These are phyloP conservation scores for Montipora sp. DNA, from an alignment of 64 coral and sea anemone genomes.

Conservation along the genomic window DNA sequence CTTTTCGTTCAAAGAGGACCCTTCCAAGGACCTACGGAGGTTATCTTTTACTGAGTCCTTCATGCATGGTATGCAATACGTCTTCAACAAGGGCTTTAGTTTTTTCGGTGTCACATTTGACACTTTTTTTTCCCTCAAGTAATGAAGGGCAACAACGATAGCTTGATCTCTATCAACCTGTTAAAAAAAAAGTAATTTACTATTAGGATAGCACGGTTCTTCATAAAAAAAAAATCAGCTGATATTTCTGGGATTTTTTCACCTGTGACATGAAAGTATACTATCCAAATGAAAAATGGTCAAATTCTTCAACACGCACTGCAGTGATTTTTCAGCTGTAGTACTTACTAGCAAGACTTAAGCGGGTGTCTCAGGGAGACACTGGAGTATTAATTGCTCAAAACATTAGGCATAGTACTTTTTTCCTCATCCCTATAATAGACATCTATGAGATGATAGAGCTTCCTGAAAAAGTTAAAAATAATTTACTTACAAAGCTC, in stretches of 20 bases:
- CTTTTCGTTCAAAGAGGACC: neutral
- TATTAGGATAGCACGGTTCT: neutral
- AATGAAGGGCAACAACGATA: neutral
- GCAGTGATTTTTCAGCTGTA: too few relatives aligned
- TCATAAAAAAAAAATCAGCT: neutral
- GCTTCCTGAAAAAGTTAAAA: too few relatives aligned
- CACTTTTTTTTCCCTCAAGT: neutral
- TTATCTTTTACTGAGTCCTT: neutral
- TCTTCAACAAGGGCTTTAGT: neutral
- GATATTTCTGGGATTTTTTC: neutral
- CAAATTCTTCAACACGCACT: too few relatives aligned
- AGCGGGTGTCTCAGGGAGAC: too few relatives aligned
- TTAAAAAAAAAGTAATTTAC: neutral
- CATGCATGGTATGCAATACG: neutral
- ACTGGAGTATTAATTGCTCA: too few relatives aligned
- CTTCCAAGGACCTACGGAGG: neutral
- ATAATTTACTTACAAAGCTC: too few relatives aligned
- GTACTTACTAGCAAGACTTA: too few relatives aligned
- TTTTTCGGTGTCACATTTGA: neutral
- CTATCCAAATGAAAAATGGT: too few relatives aligned
- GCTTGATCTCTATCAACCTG: neutral
- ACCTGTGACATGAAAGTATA: neutral
- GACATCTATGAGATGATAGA: too few relatives aligned
- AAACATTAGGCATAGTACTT: too few relatives aligned
- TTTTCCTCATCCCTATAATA: too few relatives aligned